These are phyloP conservation scores for Knipowitschia caucasica DNA, from an alignment of 2,797 vertebrate genomes.

Conservation along the genomic window DNA sequence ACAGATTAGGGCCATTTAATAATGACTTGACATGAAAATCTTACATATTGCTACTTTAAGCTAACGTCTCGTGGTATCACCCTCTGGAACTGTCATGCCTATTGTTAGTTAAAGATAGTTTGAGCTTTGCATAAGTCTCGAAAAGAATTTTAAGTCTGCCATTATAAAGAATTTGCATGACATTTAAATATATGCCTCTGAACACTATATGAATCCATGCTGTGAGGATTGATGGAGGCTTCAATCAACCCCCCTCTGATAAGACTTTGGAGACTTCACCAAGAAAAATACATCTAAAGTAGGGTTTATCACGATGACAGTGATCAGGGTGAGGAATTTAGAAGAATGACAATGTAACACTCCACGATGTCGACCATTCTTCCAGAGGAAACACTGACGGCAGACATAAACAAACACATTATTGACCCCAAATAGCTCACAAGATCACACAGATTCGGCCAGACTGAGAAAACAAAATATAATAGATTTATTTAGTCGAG, in stretches of 20 bases:
- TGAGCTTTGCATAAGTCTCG: neutral
- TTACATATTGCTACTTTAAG: too few relatives aligned
- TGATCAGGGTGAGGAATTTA: constrained; percentile 19
- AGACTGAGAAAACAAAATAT: too few relatives aligned
- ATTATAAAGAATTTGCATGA: neutral
- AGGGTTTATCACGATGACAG: constrained; percentile 15
- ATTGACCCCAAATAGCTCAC: too few relatives aligned
- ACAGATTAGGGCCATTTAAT: too few relatives aligned
- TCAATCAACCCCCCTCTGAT: constrained; percentile 31
- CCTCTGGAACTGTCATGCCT: neutral
- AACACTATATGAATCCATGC: constrained; percentile 25
- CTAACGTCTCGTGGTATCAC: too few relatives aligned
- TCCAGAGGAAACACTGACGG: too few relatives aligned
- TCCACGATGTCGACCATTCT: too few relatives aligned
- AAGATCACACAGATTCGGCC: too few relatives aligned
- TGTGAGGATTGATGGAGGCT: constrained; percentile 16
- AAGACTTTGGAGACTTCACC: constrained; percentile 16
- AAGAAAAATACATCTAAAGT: constrained; percentile 10
- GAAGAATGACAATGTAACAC: constrained; percentile 1
- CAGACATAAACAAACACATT: too few relatives aligned
- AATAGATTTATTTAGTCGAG: too few relatives aligned
- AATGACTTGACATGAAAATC: too few relatives aligned
- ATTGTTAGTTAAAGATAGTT: neutral
- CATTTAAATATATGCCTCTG: constrained; percentile 12
- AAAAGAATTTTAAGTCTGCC: neutral